Percentiles rank a stretch among this genome's conserved stretches.
Evolutionary conservation across 1,140 invertebrate species (phyloP).

Genomic region (Neocloeon triangulifer): DNA sequence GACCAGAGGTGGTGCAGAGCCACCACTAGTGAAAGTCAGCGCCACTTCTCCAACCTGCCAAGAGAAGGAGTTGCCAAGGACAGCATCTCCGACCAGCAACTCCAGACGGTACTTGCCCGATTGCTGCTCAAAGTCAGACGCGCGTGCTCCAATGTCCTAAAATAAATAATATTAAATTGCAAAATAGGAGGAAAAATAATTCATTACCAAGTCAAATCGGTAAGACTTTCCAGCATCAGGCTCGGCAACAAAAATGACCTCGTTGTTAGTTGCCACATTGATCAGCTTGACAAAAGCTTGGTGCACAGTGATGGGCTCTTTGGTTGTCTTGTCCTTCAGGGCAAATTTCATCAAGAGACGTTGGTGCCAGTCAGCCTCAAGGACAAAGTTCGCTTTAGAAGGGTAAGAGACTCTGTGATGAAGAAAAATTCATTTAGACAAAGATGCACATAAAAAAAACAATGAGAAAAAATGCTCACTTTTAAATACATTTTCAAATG

Average conservation of each 20-base stretch:
- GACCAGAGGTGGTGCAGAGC: slow-evolving; percentile 15
- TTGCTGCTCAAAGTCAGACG: slow-evolving; percentile 53
- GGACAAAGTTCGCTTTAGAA: slow-evolving; percentile 34
- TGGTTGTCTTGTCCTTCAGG: slow-evolving; percentile 45
- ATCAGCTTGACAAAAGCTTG: slow-evolving; percentile 76
- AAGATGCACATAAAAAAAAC: slow-evolving; percentile 4
- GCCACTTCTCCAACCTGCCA: slow-evolving; percentile 62
- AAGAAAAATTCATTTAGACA: slow-evolving; percentile 1
- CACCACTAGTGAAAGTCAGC: slow-evolving; percentile 38
- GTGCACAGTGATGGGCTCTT: slow-evolving; percentile 52
- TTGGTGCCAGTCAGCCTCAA: slow-evolving; percentile 73
- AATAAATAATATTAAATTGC: too few species aligned
- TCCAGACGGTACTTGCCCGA: slow-evolving; percentile 65
- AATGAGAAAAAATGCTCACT: too few species aligned
- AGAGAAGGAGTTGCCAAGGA: slow-evolving; percentile 68
- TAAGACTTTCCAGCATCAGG: slow-evolving; percentile 62
- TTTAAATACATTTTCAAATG: too few species aligned
- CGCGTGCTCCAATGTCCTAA: slow-evolving; percentile 56
- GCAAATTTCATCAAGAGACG: slow-evolving; percentile 66
- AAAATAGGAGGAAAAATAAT: slow-evolving; percentile 5
- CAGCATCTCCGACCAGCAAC: slow-evolving; percentile 74
- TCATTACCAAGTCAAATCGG: slow-evolving; percentile 68
- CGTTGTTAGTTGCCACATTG: slow-evolving; percentile 36
- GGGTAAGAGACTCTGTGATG: slow-evolving; percentile 38
- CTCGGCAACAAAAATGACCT: slow-evolving; percentile 86